Conservation (phyloP, 2,888 invertebrate species). For the Geophilus truncorum region DNA sequence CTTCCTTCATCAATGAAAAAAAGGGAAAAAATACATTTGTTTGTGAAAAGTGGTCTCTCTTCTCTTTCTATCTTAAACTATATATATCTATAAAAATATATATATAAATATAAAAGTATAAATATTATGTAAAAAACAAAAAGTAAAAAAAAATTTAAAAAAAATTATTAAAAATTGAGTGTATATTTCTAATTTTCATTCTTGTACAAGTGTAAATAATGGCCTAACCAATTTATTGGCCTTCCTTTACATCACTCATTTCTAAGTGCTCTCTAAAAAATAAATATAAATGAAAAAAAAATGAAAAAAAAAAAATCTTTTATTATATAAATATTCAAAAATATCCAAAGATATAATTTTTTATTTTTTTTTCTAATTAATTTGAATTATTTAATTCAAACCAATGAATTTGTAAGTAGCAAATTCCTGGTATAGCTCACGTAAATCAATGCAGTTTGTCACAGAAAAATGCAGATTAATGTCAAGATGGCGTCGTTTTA, state of each 20-base stretch:
- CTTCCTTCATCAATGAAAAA: background rate
- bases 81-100: background rate
- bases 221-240: background rate
- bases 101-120: background rate
- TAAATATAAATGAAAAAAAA: background rate
- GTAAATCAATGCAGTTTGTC: background rate
- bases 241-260: background rate
- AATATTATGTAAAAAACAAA: background rate
- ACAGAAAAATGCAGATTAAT: background rate
- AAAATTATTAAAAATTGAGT: background rate
- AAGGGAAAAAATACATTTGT: background rate
- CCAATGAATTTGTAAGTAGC: background rate
- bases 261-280: background rate
- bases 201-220: background rate
- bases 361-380: too few species aligned
- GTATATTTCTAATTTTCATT: conserved; percentile 5
- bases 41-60: conserved; percentile 3
- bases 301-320: background rate
- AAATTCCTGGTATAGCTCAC: background rate
- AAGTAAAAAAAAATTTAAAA: too few species aligned
- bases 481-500: background rate
- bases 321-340: background rate
- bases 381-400: background rate
- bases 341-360: background rate
- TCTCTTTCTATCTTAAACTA: background rate